Base-by-base conservation (phyloP, 2,888 invertebrate genomes). In the Lasioglossum vierecki region DNA sequence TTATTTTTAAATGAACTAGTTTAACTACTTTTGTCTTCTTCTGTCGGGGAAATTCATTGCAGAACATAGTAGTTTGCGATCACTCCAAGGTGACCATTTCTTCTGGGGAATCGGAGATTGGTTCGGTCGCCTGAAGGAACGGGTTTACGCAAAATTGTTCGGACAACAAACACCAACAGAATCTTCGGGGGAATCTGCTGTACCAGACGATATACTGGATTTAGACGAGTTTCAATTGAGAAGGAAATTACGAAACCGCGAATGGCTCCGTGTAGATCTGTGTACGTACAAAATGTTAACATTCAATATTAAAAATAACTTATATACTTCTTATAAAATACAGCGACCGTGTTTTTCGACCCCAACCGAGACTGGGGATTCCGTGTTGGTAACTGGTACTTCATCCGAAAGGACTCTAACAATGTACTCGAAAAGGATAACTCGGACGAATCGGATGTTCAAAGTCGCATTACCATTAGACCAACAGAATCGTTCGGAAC, bases 371-470 rank as follows among this genome's bases (percentile, higher is more conserved):
- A 94, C 79, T 93, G 92, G 91, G 93, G 93, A 13, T 92, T 94
- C 77, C 92, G 84, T 13, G 41, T 94, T 53, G 93, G 93, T 9
- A 85, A 87, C 35, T 94, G 94, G 94, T 93, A 92, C 80, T 84
- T 94, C 63, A 93, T 94, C 46, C 88, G 88, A 39, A 92, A 84
- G 79, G 60, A n/a, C 53, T 70, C 41, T n/a, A 79, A 35, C 30
- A 57, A 72, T 26, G 53, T 13, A 46, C 79, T 63, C 68, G 41
- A 46, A 1, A 79, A 79, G 13, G 71, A 81, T 18, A 72, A 80
- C 57, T 72, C 79, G 60, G 46, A 79, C 22, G 79, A 89, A n/a
- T 82, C 75, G 57, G 76, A 76, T 57, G 26, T 57, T 6, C 74
- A 22, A 11, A 6, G 44, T 1, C 6, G 57, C 9, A n/a, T 53